Base-by-base conservation (phyloP, 2,888 invertebrate genomes). In the Pimpla rufipes region DNA sequence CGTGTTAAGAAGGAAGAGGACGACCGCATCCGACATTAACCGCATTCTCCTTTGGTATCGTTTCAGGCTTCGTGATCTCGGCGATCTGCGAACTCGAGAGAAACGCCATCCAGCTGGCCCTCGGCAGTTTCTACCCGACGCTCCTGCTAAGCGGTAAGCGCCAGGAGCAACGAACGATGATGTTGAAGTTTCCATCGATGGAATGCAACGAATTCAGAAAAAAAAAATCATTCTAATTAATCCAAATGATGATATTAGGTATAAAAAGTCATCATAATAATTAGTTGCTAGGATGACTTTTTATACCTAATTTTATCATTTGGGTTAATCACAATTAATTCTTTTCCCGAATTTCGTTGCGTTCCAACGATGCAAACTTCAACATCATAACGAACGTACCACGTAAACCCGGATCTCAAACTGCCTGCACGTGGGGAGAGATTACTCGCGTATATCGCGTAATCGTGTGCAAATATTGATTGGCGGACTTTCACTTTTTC, bases 41-140 rank as follows among this genome's bases (percentile, higher is more conserved):
- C 21, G n/a, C 29, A 57, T 68, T 68, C 7, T 45, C n/a, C 3
- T 23, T 68, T 45, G 16, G 11, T 35, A 23, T 68, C 11, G 2
- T 10, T 73, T 2, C 87, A 95, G 95, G 95, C 79, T 98, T 98
- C 93, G 96, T 98, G 64, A 98, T 98, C 89, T 98, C 98, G 0
- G 97, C 98, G 0, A 96, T 98, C 50, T 98, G 98, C 94, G 98
- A 98, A 92, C 94, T 98, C 85, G 98, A 98, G 93, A 95, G 98
- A 66, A 98, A 98, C 94, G 98, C 98, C 52, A 98, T 98, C 92
- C 98, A 98, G 91, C 94, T 98, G 85, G 98, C 98, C 0, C 94
- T 99, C 18, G 98, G 98, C 64, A 98, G 98, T 59, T 98, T 99
- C 94, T 99, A 98, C 94, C 99, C 99, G 21, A 98, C 98, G 18